Evolutionary conservation across 37 sponge, comb jelly and placozoan species (phyloP), one percentile per base, ranked within the genome.

Genomic region (Corticium candelabrum): DNA sequence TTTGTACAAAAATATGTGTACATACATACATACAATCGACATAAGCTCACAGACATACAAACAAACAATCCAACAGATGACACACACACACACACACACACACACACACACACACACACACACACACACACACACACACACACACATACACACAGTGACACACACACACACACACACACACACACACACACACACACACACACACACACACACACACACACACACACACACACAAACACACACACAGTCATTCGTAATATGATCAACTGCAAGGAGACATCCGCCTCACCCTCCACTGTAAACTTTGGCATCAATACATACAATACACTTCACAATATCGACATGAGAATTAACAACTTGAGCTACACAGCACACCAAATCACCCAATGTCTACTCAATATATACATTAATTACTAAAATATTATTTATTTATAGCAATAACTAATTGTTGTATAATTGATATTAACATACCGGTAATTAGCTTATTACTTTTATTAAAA

Each of bases 181-280:
- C 68, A 68, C 68, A 68, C 68, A 68, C 68, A 68, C 68, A 68
- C 68, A 68, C 68, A 68, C 68, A 68, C 68, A 68, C 68, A 68
- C 68, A 2, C 68, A 68, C 68, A 68, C 68, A 68, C 68, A 68
- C 68, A 68, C 68, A 68, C 68, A 2, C n/a, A n/a, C n/a, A n/a
- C n/a, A n/a, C n/a, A n/a, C n/a, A n/a, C n/a, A n/a, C n/a, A n/a
- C n/a, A n/a, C n/a, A n/a, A n/a, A n/a, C n/a, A n/a, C n/a, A n/a
- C n/a, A n/a, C n/a, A n/a, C n/a, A n/a, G n/a, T n/a, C 68, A 68
- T 33, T 34, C 68, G 33, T 2, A 68, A n/a, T n/a, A n/a, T n/a
- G n/a, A n/a, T n/a, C n/a, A n/a, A n/a, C n/a, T n/a, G n/a, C n/a
- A n/a, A n/a, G n/a, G n/a, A n/a, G n/a, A n/a, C n/a, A n/a, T n/a